Evolutionary conservation across 2,797 vertebrate species (phyloP).

Genomic region (Schizopygopsis malacanthus): DNA sequence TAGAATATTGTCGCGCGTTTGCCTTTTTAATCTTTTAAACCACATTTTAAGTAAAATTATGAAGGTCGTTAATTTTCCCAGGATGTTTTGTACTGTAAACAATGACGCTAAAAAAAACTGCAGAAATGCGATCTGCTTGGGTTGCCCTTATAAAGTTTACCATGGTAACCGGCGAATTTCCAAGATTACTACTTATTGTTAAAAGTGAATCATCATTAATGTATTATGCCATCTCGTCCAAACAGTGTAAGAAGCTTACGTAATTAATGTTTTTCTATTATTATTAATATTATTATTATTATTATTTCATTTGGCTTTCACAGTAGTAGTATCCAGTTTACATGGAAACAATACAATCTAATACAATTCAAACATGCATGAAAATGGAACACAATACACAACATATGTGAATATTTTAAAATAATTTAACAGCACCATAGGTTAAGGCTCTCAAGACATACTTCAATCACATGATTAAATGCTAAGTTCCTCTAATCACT

Average conservation of each 20-base stretch:
- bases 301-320: not conserved
- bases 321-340: not conserved
- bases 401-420: not conserved
- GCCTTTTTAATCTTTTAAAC: not conserved
- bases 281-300: too few relatives aligned
- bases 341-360: not conserved
- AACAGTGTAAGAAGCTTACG: not conserved
- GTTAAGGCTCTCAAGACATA: not conserved
- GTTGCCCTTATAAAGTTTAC: not conserved
- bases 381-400: not conserved
- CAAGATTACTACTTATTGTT: not conserved
- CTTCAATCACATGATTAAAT: not conserved
- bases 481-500: not conserved
- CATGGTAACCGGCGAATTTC: not conserved
- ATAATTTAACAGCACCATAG: not conserved
- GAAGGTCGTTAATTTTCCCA: not conserved
- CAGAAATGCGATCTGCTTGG: not conserved
- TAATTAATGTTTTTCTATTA: too few relatives aligned
- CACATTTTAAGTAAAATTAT: not conserved
- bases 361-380: too few relatives aligned
- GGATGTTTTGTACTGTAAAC: not conserved
- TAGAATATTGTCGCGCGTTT: not conserved
- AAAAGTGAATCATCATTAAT: not conserved
- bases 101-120: constrained; percentile 16
- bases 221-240: not conserved